Evolutionary conservation across 2,888 invertebrate genomes (phyloP), one percentile per base, ranked within the genome.

Genomic region (Agrilus mali): DNA sequence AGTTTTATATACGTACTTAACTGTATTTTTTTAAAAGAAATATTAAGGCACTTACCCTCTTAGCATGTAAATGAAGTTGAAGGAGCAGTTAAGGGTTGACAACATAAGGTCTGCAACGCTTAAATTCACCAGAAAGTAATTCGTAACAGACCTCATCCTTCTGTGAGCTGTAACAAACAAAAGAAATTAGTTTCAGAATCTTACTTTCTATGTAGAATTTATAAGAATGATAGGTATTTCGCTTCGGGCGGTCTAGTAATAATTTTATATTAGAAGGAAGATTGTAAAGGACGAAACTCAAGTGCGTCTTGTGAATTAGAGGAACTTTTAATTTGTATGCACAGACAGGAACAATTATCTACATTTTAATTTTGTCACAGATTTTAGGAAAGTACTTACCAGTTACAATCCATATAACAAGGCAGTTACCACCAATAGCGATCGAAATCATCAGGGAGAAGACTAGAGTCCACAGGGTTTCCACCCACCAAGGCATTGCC

Each of bases 401-500:
- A 55, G 80, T 75, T 8, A 94, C 89, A 55, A 94, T 93, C 94
- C 93, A 94, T 54, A 93, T 86, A 40, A 94, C 93, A 48, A 92
- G 86, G 35, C 82, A 75, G 59, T 94, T 94, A 16, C 94, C 94
- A 1, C 85, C 81, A 36, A 86, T 82, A 1, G 89, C 86, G 3
- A 85, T 77, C 7, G 82, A 67, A 35, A 90, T 71, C 81, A 90
- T 89, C 17, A 78, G 67, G 0, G 80, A 74, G 56, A 87, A 90
- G 13, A 86, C 68, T 10, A 80, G 69, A 36, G 82, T 79, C 85
- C 88, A 90, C 37, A 79, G 73, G 42, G 84, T 71, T 57, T 78
- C 69, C 71, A 80, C 51, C 78, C 81, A 68, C 60, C 66, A 62
- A 1, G 65, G 75, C 78, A 84, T 55, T 70, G 67, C 32, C 72